Base-by-base conservation (phyloP, 1,140 invertebrate genomes). In the Odontomachus brunneus region DNA sequence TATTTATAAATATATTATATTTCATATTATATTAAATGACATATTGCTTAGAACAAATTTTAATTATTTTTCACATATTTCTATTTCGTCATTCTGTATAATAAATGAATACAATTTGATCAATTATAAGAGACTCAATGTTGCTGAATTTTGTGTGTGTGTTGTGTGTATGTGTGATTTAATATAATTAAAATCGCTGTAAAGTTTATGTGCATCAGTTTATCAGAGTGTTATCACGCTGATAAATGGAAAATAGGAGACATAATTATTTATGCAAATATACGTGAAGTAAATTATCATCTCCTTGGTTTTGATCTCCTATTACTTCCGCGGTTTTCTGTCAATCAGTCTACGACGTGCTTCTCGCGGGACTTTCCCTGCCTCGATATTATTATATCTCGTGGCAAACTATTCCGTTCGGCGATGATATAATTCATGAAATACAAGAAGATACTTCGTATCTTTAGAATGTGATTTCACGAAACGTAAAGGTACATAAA, bases 351-450 rank as follows among this genome's bases (percentile, higher is more conserved):
- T 44, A 44, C 15, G 17, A 67, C 9, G 11, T 19, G 19, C 59
- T 24, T 33, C 55, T 44, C 19, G 15, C 12, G 1, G 12, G 29
- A 80, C 75, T 80, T 80, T 71, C 22, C 14, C 75, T 65, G 2
- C 11, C 69, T 80, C 57, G 44, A 48, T 48, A 69, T 55, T 29
- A 48, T 17, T 12, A 11, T 11, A 11, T 44, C 4, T 2, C 17
- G 3, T 14, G 26, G 26, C 33, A 55, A 78, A 67, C 5, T 11
- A 0, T 0, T 1, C 33, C 2, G n/a, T 33, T 51, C 14, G 7
- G 2, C 0, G 60, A 22, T 24, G 33, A 9, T 65, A 24, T 17
- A 1, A 22, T 51, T 11, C 29, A 49, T 48, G 12, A 44, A 57
- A 7, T 17, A 24, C 29, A 5, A 33, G 29, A 44, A 44, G 38